A percentile compares a stretch with the other conserved stretches of the same genome.
Conservation (phyloP, 2,113 vertebrate genomes). For the Morone saxatilis region DNA sequence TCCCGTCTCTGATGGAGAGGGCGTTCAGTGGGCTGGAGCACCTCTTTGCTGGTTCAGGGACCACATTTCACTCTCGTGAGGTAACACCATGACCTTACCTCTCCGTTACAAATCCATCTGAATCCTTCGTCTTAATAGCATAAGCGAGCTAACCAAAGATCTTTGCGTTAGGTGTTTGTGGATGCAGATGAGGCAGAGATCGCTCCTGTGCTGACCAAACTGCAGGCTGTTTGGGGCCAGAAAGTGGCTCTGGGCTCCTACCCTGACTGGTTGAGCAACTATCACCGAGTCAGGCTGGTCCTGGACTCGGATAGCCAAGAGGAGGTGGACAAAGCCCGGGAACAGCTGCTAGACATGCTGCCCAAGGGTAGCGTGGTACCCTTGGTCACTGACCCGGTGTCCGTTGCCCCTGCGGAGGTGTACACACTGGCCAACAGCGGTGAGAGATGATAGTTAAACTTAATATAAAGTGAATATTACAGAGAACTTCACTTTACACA, state of each 20-base stretch:
- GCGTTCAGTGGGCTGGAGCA: constrained; percentile 88
- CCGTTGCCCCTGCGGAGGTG: constrained; percentile 86
- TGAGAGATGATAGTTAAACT: constrained; percentile 70
- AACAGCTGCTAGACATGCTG: constrained; percentile 86
- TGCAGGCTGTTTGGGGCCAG: constrained; percentile 83
- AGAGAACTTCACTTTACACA: constrained; percentile 35
- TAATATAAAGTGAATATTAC: constrained; percentile 38
- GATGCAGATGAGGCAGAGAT: constrained; percentile 87
- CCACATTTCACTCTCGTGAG: constrained; percentile 86
- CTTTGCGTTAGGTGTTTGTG: constrained; percentile 84
- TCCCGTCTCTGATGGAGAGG: constrained; percentile 89
- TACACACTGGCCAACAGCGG: constrained; percentile 89
- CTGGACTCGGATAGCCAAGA: constrained; percentile 89
- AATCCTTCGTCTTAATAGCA: background rate
- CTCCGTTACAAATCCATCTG: background rate
- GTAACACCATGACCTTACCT: constrained; percentile 39
- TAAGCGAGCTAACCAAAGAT: background rate
- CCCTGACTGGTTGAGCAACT: constrained; percentile 95
- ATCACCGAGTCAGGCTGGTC: constrained; percentile 91
- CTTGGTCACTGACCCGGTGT: constrained; percentile 82
- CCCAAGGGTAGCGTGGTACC: constrained; percentile 86
- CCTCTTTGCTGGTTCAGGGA: constrained; percentile 87
- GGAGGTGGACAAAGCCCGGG: constrained; percentile 84
- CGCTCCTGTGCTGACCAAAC: constrained; percentile 79
- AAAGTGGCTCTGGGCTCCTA: constrained; percentile 91